Conservation (phyloP, 37 sponge, comb jelly and placozoan genomes). For the Cliona cf. orientalis region DNA sequence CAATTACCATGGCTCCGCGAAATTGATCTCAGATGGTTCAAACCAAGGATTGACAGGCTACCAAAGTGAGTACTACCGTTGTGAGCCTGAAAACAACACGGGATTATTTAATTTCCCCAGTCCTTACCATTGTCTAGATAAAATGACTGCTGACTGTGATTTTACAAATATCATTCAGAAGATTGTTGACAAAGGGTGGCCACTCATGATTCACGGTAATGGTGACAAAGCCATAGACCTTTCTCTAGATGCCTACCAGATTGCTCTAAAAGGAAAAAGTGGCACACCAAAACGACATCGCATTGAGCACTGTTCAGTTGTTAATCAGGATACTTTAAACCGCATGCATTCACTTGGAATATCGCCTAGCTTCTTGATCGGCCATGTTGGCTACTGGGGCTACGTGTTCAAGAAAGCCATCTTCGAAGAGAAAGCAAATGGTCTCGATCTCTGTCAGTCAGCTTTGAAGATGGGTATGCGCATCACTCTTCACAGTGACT, state of each 20-base stretch:
- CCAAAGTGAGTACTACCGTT: slow-evolving; percentile 14
- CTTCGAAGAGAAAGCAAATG: slow-evolving; percentile 14
- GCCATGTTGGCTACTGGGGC: slow-evolving; percentile 34
- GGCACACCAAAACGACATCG: slow-evolving; percentile 7
- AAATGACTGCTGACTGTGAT: background rate
- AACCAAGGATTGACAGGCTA: slow-evolving; percentile 36
- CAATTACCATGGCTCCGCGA: background rate
- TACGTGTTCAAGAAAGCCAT: slow-evolving; percentile 26
- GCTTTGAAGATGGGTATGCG: slow-evolving; percentile 11
- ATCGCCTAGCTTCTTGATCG: slow-evolving; percentile 23
- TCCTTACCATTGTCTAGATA: background rate
- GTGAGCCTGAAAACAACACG: slow-evolving; percentile 15
- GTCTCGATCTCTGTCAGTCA: background rate
- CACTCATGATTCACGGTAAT: slow-evolving; percentile 27
- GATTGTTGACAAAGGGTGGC: slow-evolving; percentile 13
- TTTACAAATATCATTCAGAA: background rate
- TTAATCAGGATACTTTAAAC: background rate
- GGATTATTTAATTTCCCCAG: slow-evolving; percentile 12
- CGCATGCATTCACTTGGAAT: background rate
- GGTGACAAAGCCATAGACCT: slow-evolving; percentile 24
- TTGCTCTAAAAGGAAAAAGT: slow-evolving; percentile 1
- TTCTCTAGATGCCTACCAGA: slow-evolving; percentile 18
- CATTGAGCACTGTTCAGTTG: slow-evolving; percentile 21
- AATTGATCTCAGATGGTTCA: slow-evolving; percentile 27
- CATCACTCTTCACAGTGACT: slow-evolving; percentile 16